phyloP scores from a whole-genome alignment of 1,140 invertebrate genomes.

The Diuraphis noxia region DNA sequence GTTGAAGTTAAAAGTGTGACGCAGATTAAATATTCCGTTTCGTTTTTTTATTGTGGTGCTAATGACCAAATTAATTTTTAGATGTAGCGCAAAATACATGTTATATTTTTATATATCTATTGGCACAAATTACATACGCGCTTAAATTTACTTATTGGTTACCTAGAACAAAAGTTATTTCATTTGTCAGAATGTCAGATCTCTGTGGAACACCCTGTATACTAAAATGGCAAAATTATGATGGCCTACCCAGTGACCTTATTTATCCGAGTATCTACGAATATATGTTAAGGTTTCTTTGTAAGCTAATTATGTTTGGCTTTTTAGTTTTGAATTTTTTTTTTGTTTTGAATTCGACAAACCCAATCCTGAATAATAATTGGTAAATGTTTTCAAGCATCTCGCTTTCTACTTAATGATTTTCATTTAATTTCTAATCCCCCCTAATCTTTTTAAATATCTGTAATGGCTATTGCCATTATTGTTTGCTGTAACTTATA shows the following conservation, averaged over 20 bases:
- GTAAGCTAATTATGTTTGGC: not conserved
- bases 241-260: not conserved
- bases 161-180: too few species aligned
- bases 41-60: too few species aligned
- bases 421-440: not conserved
- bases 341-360: not conserved
- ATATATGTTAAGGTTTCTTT: not conserved
- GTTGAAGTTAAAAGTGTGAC: too few species aligned
- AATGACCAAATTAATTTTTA: too few species aligned
- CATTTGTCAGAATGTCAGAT: too few species aligned
- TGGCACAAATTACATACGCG: too few species aligned
- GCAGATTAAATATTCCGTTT: too few species aligned
- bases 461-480: not conserved
- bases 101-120: too few species aligned
- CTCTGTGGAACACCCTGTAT: too few species aligned
- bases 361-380: not conserved
- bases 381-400: not conserved
- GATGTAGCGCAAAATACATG: too few species aligned
- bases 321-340: not conserved
- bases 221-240: not conserved
- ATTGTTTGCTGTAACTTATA: not conserved
- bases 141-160: too few species aligned
- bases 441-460: not conserved
- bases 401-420: not conserved
- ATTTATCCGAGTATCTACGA: not conserved